phyloP scores from a whole-genome alignment of 2,888 invertebrate genomes.

The Ormyrus pomaceus region DNA sequence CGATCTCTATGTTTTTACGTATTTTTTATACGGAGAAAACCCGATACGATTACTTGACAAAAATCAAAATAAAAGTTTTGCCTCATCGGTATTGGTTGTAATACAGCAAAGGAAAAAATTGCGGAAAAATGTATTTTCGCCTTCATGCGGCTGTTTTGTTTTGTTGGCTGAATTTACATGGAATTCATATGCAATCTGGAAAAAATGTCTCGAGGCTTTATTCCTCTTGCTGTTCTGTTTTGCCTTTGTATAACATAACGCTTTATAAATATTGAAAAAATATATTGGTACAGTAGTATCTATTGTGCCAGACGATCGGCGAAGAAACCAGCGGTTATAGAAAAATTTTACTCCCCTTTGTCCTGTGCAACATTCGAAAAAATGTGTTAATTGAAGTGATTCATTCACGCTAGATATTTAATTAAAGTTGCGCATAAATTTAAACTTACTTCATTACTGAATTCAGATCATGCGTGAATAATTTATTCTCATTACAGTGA shows the following conservation, averaged over 20 bases:
- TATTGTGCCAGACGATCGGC: too few relatives aligned
- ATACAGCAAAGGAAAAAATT: slow-evolving; percentile 9
- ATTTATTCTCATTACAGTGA: not conserved
- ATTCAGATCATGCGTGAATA: too few relatives aligned
- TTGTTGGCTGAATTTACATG: slow-evolving; percentile 16
- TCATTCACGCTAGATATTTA: too few relatives aligned
- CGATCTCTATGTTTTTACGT: not conserved
- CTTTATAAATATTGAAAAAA: slow-evolving; percentile 9
- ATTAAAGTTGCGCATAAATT: too few relatives aligned
- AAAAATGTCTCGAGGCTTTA: not conserved
- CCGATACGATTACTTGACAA: slow-evolving; percentile 33
- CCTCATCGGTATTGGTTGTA: not conserved
- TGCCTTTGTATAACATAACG: not conserved
- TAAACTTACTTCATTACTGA: too few relatives aligned
- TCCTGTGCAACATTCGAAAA: too few relatives aligned
- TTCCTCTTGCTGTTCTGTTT: not conserved
- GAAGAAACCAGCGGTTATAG: too few relatives aligned
- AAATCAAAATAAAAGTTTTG: slow-evolving; percentile 22
- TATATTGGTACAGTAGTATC: not conserved
- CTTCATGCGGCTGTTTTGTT: not conserved
- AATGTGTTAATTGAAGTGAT: too few relatives aligned
- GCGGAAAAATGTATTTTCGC: slow-evolving; percentile 4
- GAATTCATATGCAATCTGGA: slow-evolving; percentile 11
- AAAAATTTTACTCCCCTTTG: too few relatives aligned
- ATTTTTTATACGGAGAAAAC: not conserved